phyloP scores from a whole-genome alignment of 2,888 invertebrate genomes.

The Cancer borealis region DNA sequence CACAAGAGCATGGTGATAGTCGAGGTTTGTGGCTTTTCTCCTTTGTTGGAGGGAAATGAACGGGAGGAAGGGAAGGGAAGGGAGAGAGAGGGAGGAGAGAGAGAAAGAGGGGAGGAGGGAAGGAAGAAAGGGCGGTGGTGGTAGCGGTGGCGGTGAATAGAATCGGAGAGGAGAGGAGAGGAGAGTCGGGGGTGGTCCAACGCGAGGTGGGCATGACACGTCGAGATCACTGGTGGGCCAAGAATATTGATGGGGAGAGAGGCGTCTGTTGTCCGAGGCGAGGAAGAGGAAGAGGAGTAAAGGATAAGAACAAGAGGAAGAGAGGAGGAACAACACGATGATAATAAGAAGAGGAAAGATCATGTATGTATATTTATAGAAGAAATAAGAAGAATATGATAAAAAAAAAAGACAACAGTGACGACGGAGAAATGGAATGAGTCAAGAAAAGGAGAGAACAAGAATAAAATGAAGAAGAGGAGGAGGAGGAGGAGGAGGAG shows the following conservation, averaged over 20 bases:
- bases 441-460: background rate
- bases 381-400: background rate
- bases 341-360: background rate
- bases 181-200: conserved; percentile 48
- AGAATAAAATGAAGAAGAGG: background rate
- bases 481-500: too few relatives aligned
- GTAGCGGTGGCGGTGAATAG: background rate
- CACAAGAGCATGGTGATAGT: conserved; percentile 68
- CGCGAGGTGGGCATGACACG: conserved; percentile 22
- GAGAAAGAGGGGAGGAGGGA: background rate
- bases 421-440: too few relatives aligned
- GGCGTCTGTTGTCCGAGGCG: background rate
- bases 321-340: background rate
- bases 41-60: conserved; percentile 69
- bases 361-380: background rate
- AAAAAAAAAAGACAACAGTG: too few relatives aligned
- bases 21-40: conserved; percentile 69
- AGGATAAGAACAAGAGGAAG: background rate
- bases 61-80: conserved; percentile 43
- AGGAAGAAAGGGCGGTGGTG: background rate
- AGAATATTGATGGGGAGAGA: conserved; percentile 35
- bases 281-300: background rate
- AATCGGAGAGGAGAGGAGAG: background rate
- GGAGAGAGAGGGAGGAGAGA: background rate
- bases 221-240: background rate